These are phyloP conservation scores for Synergus japonicus DNA, from an alignment of 2,888 invertebrate genomes.

Conservation along the genomic window DNA sequence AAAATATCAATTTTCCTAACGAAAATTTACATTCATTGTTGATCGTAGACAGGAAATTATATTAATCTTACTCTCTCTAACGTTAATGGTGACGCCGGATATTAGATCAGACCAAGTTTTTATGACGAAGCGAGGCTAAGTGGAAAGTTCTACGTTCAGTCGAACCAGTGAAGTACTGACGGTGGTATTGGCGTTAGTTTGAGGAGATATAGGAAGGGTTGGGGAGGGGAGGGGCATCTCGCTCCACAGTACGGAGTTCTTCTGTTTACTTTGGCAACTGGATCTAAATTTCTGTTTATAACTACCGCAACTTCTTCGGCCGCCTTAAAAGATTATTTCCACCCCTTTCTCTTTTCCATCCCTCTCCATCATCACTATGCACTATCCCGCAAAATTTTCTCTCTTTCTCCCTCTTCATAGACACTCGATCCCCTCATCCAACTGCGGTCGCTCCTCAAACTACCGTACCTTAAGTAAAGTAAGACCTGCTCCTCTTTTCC, in stretches of 20 bases:
- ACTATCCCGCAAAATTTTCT: background rate
- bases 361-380: background rate
- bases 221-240: conserved; percentile 6
- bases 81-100: conserved; percentile 66
- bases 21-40: background rate
- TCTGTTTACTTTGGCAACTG: conserved; percentile 72
- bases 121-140: conserved; percentile 69
- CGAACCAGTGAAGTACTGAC: conserved; percentile 48
- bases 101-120: conserved; percentile 73
- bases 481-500: background rate
- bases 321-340: conserved; percentile 69
- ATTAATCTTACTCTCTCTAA: background rate
- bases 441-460: background rate
- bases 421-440: background rate
- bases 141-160: conserved; percentile 71
- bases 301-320: conserved; percentile 68
- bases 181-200: conserved; percentile 25
- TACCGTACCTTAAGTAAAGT: background rate
- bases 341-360: conserved; percentile 42
- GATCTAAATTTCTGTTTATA: conserved; percentile 75
- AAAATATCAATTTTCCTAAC: background rate
- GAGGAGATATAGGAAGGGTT: background rate
- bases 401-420: background rate
- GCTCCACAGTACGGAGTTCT: conserved; percentile 52
- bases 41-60: background rate